Evolutionary conservation across 2,888 invertebrate genomes (phyloP), one percentile per base, ranked within the genome.

Genomic region (Busseola fusca): DNA sequence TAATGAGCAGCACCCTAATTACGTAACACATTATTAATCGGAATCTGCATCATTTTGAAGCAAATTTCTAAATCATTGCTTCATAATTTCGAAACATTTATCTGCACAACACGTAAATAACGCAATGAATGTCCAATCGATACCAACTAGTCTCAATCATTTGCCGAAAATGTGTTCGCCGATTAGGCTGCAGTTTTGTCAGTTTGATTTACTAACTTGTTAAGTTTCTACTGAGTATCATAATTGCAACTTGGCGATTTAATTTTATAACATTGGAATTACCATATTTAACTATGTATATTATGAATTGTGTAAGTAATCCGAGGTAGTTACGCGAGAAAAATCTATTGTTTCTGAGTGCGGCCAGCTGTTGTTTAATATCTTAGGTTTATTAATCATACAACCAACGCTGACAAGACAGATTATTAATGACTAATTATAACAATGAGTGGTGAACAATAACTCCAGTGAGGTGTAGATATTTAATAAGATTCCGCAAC

Each of bases 401-500:
- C 90, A 88, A 82, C 88, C 87, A 88, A 88, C 87, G 84, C 89
- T 88, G 91, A 89, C 91, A 90, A 89, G 88, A 89, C 91, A 88
- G 89, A 91, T 92, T 91, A 93, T 94, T 92, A 93, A 94, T 93
- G 91, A 92, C 89, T 91, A 91, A 93, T 93, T 93, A 91, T 89
- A 91, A 91, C 91, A 92, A 92, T 91, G 91, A 91, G 90, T 90
- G 88, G 87, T 90, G 90, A 93, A 94, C 94, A 94, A 94, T 93
- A 91, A 89, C 89, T 88, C 83, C 83, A 85, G 81, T 85, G 85
- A 87, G 87, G 89, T 90, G 89, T 90, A 90, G 89, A 91, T 91
- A 92, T 91, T 92, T 90, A 92, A 93, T 92, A 93, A 92, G 91
- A 94, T 93, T 92, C 92, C 90, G 91, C 90, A 92, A 93, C 93